phyloP scores from a whole-genome alignment of 2,113 vertebrate species.

The Telmatochromis sp. region DNA sequence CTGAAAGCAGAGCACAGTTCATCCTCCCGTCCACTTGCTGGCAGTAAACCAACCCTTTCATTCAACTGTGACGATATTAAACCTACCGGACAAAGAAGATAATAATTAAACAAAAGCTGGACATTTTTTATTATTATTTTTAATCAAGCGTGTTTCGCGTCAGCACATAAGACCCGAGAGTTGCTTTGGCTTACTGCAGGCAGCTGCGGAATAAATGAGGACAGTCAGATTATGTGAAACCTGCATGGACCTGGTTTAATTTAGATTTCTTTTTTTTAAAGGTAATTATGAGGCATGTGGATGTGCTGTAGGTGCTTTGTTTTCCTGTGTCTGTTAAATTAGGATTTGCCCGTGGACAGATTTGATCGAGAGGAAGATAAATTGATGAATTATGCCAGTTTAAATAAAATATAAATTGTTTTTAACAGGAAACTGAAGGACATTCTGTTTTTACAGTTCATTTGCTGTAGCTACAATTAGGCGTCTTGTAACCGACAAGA shows the following conservation, averaged over 20 bases:
- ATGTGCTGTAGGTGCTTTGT: neutral
- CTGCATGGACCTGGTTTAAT: neutral
- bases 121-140: neutral
- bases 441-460: neutral
- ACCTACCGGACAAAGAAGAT: neutral
- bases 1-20: neutral
- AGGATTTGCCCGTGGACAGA: neutral
- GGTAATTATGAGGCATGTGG: neutral
- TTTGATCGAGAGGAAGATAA: neutral
- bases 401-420: neutral
- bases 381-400: neutral
- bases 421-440: neutral
- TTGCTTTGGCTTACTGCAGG: neutral
- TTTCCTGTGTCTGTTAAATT: neutral
- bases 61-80: neutral
- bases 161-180: neutral
- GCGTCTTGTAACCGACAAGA: neutral
- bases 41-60: neutral
- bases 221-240: neutral
- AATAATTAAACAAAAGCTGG: neutral
- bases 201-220: neutral
- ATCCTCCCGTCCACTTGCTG: neutral
- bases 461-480: neutral
- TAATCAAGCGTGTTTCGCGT: neutral
- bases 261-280: neutral